These are phyloP conservation scores for Mayetiola destructor DNA, from an alignment of 2,888 invertebrate genomes.

Conservation along the genomic window DNA sequence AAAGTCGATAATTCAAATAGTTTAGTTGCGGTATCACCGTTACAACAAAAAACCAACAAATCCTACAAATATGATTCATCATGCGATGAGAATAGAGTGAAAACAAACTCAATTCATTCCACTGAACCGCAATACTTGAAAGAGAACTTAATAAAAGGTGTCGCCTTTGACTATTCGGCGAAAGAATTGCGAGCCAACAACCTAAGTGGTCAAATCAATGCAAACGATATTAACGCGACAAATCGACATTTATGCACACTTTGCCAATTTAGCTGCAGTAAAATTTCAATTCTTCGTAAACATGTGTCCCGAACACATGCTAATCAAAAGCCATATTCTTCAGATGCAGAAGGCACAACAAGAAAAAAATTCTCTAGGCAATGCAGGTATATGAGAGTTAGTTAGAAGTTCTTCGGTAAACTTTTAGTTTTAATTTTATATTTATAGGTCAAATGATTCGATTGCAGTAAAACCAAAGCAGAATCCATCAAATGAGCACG, in stretches of 20 bases:
- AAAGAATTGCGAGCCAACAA: too few relatives aligned
- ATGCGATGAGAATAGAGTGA: background rate
- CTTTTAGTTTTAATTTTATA: background rate
- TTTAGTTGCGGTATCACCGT: background rate
- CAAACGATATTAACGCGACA: slow-evolving; percentile 15
- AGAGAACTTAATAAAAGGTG: background rate
- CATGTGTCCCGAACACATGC: slow-evolving; percentile 90
- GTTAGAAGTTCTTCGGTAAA: background rate
- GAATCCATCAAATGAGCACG: slow-evolving; percentile 22
- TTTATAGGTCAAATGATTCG: too few relatives aligned
- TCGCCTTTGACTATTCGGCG: background rate
- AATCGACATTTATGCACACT: slow-evolving; percentile 75
- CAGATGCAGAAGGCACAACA: slow-evolving; percentile 78
- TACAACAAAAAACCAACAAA: slow-evolving; percentile 1
- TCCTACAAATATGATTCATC: background rate
- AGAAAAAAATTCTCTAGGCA: slow-evolving; percentile 88
- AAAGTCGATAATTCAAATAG: background rate
- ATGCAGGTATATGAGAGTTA: slow-evolving; percentile 37
- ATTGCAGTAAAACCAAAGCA: too few relatives aligned
- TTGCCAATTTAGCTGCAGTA: slow-evolving; percentile 78
- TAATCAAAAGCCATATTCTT: slow-evolving; percentile 83
- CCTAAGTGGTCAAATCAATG: too few relatives aligned
- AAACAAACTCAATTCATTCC: too few relatives aligned
- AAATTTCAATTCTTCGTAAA: slow-evolving; percentile 85
- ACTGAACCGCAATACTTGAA: background rate